Evolutionary conservation across 2,888 invertebrate species (phyloP).

Genomic region (Tanypteryx hageni): DNA sequence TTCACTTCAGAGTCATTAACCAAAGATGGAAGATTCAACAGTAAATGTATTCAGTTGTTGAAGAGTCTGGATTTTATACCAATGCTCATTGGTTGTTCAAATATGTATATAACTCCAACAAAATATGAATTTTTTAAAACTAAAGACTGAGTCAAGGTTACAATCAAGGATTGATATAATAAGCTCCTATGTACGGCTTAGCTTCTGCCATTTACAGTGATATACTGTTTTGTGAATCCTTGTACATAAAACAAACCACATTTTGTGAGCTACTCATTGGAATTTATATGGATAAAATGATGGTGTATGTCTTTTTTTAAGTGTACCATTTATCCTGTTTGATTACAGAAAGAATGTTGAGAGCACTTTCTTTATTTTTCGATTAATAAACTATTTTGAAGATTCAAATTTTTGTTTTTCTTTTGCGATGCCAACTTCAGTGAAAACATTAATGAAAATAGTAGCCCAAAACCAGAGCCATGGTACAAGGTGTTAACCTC

Average conservation of each 20-base stretch:
- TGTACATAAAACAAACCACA: not conserved
- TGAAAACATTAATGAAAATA: too few species aligned
- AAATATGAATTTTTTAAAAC: not conserved
- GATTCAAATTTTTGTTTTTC: too few species aligned
- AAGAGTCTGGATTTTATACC: too few species aligned
- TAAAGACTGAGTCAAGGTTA: not conserved
- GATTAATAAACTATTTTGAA: not conserved
- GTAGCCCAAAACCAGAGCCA: too few species aligned
- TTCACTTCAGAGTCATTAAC: not conserved
- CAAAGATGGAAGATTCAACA: not conserved
- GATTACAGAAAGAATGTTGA: not conserved
- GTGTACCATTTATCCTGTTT: not conserved
- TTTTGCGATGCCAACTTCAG: too few species aligned
- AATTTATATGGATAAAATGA: not conserved
- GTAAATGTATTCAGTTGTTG: too few species aligned
- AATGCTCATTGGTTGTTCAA: not conserved
- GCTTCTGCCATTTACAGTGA: not conserved
- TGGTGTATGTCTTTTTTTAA: not conserved
- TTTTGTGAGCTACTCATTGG: not conserved
- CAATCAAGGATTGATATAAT: not conserved
- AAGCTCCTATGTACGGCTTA: not conserved
- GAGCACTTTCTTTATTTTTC: constrained; percentile 1
- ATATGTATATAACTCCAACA: constrained; percentile 5
- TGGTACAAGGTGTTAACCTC: too few species aligned
- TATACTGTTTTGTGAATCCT: not conserved